These are phyloP conservation scores for Lithophane leautieri DNA, from an alignment of 2,888 invertebrate genomes.

Conservation along the genomic window DNA sequence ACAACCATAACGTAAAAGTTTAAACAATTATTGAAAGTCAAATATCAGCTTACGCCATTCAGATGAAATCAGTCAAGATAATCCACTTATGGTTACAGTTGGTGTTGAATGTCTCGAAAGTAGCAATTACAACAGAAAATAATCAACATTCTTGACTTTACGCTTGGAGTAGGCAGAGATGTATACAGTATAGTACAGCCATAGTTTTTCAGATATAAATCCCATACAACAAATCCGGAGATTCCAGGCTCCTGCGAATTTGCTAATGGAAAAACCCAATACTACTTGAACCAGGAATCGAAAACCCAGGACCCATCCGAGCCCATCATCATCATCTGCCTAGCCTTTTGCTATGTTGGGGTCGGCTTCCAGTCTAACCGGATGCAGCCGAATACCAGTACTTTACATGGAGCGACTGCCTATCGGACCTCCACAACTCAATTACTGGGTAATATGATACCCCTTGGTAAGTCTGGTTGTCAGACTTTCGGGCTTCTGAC, in stretches of 20 bases:
- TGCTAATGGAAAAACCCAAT: too few species aligned
- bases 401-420: too few species aligned
- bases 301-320: neutral
- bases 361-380: too few species aligned
- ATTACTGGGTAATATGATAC: too few species aligned
- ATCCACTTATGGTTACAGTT: slow-evolving; percentile 25
- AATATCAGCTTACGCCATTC: slow-evolving; percentile 52
- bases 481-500: too few species aligned
- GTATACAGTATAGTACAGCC: too few species aligned
- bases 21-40: slow-evolving; percentile 48
- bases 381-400: too few species aligned
- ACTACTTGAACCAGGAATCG: neutral
- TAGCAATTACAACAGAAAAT: slow-evolving; percentile 3
- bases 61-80: slow-evolving; percentile 49
- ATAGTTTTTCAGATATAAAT: too few species aligned
- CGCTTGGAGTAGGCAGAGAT: too few species aligned
- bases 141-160: neutral
- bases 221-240: neutral
- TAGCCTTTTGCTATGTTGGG: neutral
- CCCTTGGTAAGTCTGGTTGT: too few species aligned
- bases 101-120: slow-evolving; percentile 39
- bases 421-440: too few species aligned
- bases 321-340: neutral
- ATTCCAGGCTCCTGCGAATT: too few species aligned
- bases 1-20: slow-evolving; percentile 29